phyloP scores from a whole-genome alignment of 2,113 vertebrate species.

The Colossoma macropomum region DNA sequence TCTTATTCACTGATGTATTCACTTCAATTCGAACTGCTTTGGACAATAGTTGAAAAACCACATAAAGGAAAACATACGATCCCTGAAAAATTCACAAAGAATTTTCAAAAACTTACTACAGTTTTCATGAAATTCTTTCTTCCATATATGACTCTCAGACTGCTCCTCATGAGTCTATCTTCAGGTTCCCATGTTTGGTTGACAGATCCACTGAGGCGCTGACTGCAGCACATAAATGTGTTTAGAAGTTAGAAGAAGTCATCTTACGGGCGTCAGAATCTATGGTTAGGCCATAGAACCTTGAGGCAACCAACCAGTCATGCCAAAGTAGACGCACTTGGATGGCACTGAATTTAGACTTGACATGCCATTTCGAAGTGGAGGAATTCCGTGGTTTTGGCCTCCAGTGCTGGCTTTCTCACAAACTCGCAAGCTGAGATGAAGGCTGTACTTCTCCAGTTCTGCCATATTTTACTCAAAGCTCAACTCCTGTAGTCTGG shows the following conservation, averaged over 20 bases:
- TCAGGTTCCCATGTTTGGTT: conserved; percentile 17
- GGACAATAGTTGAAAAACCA: conserved; percentile 11
- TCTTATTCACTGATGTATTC: background rate
- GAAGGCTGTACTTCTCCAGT: conserved; percentile 23
- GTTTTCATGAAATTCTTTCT: conserved; percentile 25
- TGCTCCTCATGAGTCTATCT: background rate
- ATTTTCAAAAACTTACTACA: background rate
- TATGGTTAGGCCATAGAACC: conserved; percentile 44
- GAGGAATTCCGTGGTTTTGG: conserved; percentile 70
- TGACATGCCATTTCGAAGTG: conserved; percentile 57
- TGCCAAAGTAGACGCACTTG: conserved; percentile 50
- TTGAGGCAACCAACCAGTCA: conserved; percentile 46
- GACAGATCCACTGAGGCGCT: background rate
- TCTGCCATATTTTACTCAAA: conserved; percentile 37
- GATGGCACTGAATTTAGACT: conserved; percentile 43
- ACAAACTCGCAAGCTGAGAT: conserved; percentile 26
- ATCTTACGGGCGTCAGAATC: conserved; percentile 52
- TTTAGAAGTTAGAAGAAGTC: conserved; percentile 40
- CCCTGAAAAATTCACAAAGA: background rate
- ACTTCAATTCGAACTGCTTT: background rate
- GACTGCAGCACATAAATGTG: conserved; percentile 24
- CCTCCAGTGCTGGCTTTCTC: conserved; percentile 3
- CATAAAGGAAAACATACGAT: background rate
- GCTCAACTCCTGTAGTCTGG: conserved; percentile 29
- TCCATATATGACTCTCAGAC: conserved; percentile 6